Base-by-base conservation (phyloP, 2,888 invertebrate genomes). In the Caenorhabditis japonica region DNA sequence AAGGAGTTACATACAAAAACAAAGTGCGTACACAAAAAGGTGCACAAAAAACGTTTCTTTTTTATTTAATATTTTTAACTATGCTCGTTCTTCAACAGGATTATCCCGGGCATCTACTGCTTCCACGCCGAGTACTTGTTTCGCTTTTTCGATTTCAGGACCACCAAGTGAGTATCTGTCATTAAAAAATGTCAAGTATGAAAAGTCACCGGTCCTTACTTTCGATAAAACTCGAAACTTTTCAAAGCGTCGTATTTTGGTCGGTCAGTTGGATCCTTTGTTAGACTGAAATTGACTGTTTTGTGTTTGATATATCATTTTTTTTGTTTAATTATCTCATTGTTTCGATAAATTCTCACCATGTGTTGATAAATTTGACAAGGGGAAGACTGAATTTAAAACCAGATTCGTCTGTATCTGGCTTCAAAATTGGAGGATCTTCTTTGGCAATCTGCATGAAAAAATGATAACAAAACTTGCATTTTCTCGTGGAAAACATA, bases 341-440 rank as follows among this genome's bases (percentile, higher is more conserved):
- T 47, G 10, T 43, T n/a, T n/a, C n/a, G n/a, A n/a, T n/a, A n/a
- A n/a, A n/a, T n/a, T n/a, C 55, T 46, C 89, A 97, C 96, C 97
- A 97, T 87, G 94, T 94, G 90, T 97, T 96, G 86, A 97, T 95
- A 91, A 97, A 97, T 89, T 93, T 92, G 72, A 95, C 93, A 89
- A 96, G 95, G 1, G 58, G 58, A 4, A 59, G 30, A 15, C 72
- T 61, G 46, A 71, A 77, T 12, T 46, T 34, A 30, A 46, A 34
- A 3, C 51, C 43, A 30, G 43, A 34, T 4, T 53, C 43, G 17
- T 52, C 70, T 19, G 43, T 66, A 7, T 60, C 25, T 13, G 55
- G 49, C 19, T 41, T 12, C 8, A 79, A 36, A 47, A 68, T 91
- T 0, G 96, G 96, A 12, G 96, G 93, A 86, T 95, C 94, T 4